A percentile compares a stretch with the other conserved stretches of the same genome.
Conservation (phyloP, 2,797 vertebrate genomes). For the Ataeniobius toweri region DNA sequence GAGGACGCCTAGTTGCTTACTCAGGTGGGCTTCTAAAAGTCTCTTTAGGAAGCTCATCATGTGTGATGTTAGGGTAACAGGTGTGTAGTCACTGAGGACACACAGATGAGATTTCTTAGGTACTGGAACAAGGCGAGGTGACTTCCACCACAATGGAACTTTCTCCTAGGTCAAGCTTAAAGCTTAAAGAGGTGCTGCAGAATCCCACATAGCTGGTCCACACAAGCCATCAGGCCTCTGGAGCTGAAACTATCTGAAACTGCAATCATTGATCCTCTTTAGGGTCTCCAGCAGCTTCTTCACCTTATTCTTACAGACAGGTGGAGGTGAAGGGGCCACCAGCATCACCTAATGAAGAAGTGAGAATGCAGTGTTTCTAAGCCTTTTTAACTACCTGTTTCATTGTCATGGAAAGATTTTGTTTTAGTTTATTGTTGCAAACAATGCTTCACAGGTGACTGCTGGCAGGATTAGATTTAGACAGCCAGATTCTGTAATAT, state of each 20-base stretch:
- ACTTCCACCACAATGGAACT: not conserved
- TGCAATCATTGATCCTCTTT: too few species aligned
- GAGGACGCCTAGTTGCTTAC: not conserved
- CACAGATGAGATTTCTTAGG: not conserved
- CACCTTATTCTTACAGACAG: not conserved
- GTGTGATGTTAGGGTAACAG: not conserved
- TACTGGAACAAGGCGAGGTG: not conserved
- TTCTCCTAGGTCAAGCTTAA: not conserved
- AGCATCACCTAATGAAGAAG: not conserved
- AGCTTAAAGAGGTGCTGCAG: not conserved
- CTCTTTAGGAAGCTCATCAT: not conserved
- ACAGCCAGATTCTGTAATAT: not conserved
- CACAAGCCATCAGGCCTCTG: not conserved
- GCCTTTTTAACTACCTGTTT: constrained; percentile 1
- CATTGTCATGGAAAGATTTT: not conserved
- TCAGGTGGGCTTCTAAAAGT: not conserved
- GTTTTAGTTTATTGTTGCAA: constrained; percentile 14
- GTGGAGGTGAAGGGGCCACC: not conserved
- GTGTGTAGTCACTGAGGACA: not conserved
- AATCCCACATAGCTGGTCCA: not conserved
- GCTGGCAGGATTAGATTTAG: constrained; percentile 5
- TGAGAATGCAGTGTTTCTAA: not conserved
- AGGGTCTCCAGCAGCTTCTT: not conserved
- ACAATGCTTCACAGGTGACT: constrained; percentile 5
- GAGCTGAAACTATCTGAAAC: not conserved